These are phyloP conservation scores for Mesaphorura yosii DNA, from an alignment of 1,140 invertebrate species.

Conservation along the genomic window DNA sequence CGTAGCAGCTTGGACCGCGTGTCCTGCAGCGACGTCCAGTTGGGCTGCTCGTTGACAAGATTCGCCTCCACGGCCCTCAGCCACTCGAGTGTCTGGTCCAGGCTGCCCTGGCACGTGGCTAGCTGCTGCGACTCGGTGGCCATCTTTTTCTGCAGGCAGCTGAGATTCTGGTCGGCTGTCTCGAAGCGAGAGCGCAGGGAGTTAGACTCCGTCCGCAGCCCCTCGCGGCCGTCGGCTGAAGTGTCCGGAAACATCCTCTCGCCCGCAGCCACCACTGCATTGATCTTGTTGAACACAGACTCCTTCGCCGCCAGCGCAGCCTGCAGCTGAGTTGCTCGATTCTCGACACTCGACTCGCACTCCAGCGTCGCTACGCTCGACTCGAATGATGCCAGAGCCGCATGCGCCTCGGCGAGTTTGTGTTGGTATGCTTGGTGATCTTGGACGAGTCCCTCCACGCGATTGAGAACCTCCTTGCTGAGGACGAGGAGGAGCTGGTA, in stretches of 20 bases:
- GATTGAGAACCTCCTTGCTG: slow-evolving; percentile 76
- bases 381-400: slow-evolving; percentile 65
- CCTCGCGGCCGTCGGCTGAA: slow-evolving; percentile 74
- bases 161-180: slow-evolving; percentile 61
- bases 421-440: slow-evolving; percentile 72
- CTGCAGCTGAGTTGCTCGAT: slow-evolving; percentile 54
- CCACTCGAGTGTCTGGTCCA: slow-evolving; percentile 72
- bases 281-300: slow-evolving; percentile 64
- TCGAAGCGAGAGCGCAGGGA: slow-evolving; percentile 68
- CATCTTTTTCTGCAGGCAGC: slow-evolving; percentile 67
- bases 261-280: slow-evolving; percentile 56
- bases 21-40: slow-evolving; percentile 65
- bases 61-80: slow-evolving; percentile 72
- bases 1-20: slow-evolving; percentile 74
- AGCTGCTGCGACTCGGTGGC: slow-evolving; percentile 63
- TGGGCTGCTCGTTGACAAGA: slow-evolving; percentile 57
- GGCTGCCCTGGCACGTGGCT: slow-evolving; percentile 69
- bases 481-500: slow-evolving; percentile 71
- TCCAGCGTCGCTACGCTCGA: slow-evolving; percentile 52
- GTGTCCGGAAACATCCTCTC: slow-evolving; percentile 84
- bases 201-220: slow-evolving; percentile 67
- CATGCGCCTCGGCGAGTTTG: slow-evolving; percentile 58
- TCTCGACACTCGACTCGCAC: slow-evolving; percentile 38
- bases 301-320: slow-evolving; percentile 68
- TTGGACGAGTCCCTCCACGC: slow-evolving; percentile 71